phyloP scores from a whole-genome alignment of 2,888 invertebrate genomes.

The Herminia tarsipennalis region DNA sequence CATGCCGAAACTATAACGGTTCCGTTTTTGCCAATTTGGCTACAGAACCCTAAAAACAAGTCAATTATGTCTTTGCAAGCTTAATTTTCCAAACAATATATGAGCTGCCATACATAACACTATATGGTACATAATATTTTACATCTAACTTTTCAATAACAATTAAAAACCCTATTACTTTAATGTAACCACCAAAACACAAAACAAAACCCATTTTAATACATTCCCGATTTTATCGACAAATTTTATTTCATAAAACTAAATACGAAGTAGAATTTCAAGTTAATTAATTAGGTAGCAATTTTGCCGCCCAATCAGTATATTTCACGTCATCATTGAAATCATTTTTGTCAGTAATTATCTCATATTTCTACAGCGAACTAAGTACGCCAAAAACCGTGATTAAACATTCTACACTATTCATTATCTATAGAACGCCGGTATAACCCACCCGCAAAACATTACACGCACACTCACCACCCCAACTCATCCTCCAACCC shows the following conservation, averaged over 20 bases:
- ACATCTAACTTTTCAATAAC: conserved; percentile 11
- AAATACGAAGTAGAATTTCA: conserved; percentile 34
- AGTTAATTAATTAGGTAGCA: conserved; percentile 45
- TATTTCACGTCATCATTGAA: conserved; percentile 67
- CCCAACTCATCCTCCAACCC: conserved; percentile 51
- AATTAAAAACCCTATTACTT: conserved; percentile 8
- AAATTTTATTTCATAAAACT: conserved; percentile 38
- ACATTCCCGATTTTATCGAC: conserved; percentile 19
- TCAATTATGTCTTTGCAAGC: too few relatives aligned
- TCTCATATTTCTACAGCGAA: conserved; percentile 72
- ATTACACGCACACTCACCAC: conserved; percentile 78
- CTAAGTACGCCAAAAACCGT: conserved; percentile 80
- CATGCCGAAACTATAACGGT: too few relatives aligned
- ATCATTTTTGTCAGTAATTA: conserved; percentile 78
- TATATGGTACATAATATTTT: too few relatives aligned
- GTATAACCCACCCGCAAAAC: conserved; percentile 71
- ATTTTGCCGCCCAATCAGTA: conserved; percentile 39
- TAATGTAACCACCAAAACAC: conserved; percentile 8
- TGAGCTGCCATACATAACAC: background rate
- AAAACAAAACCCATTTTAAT: conserved; percentile 36
- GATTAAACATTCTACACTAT: conserved; percentile 83
- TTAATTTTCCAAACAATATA: too few relatives aligned
- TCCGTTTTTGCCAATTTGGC: too few relatives aligned
- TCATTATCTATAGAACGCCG: conserved; percentile 71
- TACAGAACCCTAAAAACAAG: too few relatives aligned